A percentile compares a stretch with the other conserved stretches of the same genome.
Evolutionary conservation across 2,888 invertebrate genomes (phyloP).

Genomic region (Mimas tiliae): DNA sequence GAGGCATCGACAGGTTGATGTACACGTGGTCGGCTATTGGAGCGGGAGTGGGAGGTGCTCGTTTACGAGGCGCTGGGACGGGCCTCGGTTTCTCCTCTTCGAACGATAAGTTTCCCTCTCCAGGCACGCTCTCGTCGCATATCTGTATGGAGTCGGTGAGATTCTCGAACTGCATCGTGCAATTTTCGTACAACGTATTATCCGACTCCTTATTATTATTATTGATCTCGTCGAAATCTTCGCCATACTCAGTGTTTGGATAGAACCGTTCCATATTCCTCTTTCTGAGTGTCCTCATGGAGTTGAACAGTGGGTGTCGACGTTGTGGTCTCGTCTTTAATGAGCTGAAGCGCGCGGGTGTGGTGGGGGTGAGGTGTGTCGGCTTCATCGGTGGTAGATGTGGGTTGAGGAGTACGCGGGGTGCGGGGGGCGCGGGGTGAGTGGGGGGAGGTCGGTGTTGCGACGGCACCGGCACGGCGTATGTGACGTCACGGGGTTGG

Average conservation of each 20-base stretch:
- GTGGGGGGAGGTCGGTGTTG: slow-evolving; percentile 64
- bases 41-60: slow-evolving; percentile 64
- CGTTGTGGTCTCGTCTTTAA: slow-evolving; percentile 70
- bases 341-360: slow-evolving; percentile 73
- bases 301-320: slow-evolving; percentile 73
- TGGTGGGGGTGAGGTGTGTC: slow-evolving; percentile 70
- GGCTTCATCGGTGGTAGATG: slow-evolving; percentile 75
- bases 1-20: slow-evolving; percentile 84
- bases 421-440: slow-evolving; percentile 68
- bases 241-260: slow-evolving; percentile 78
- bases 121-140: slow-evolving; percentile 74
- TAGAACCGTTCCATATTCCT: slow-evolving; percentile 80
- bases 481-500: slow-evolving; percentile 39
- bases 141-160: slow-evolving; percentile 88
- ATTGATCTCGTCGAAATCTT: slow-evolving; percentile 78
- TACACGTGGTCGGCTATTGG: slow-evolving; percentile 83
- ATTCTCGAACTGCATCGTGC: slow-evolving; percentile 84
- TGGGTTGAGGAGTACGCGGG: slow-evolving; percentile 73
- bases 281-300: slow-evolving; percentile 77
- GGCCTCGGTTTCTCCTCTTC: slow-evolving; percentile 81
- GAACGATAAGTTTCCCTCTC: slow-evolving; percentile 61
- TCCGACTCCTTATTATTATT: slow-evolving; percentile 70
- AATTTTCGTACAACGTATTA: slow-evolving; percentile 75
- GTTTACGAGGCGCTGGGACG: slow-evolving; percentile 85
- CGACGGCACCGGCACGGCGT: slow-evolving; percentile 73